A percentile compares a stretch with the other conserved stretches of the same genome.
Evolutionary conservation across 2,797 vertebrate species (phyloP).

Genomic region (Cynodonichthys magdalenae): DNA sequence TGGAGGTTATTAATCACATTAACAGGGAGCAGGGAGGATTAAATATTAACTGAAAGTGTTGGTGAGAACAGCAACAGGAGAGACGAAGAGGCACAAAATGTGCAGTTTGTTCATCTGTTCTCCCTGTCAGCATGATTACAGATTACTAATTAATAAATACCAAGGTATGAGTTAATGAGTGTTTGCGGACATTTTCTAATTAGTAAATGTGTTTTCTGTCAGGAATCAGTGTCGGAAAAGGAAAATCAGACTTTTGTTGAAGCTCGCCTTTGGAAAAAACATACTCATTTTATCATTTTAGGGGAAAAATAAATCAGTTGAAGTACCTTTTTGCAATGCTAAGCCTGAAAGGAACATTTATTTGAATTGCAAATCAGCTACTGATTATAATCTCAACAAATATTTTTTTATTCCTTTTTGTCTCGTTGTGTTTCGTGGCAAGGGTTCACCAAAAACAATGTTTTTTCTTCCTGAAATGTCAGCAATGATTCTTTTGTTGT

Average conservation of each 20-base stretch:
- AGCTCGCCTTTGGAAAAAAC: background rate
- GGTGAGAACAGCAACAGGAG: conserved; percentile 23
- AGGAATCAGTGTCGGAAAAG: background rate
- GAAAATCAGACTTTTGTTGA: background rate
- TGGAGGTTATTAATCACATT: conserved; percentile 60
- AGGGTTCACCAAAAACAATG: no score
- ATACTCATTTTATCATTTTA: no score
- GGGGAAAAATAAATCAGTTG: background rate
- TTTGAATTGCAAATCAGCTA: background rate
- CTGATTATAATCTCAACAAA: no score
- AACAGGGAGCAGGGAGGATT: conserved; percentile 69
- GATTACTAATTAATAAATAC: conserved; percentile 27
- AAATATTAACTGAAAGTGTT: conserved; percentile 50
- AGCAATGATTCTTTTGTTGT: no score
- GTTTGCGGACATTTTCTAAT: conserved; percentile 15
- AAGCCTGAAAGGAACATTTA: background rate
- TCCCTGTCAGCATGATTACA: conserved; percentile 18
- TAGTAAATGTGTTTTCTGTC: conserved; percentile 8
- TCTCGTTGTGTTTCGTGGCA: no score
- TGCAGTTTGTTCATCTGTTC: conserved; percentile 33
- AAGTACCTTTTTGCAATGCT: background rate
- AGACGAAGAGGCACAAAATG: background rate
- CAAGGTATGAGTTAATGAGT: conserved; percentile 4
- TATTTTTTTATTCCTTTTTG: background rate
- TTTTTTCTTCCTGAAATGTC: no score